Evolutionary conservation across 1,140 invertebrate species (phyloP), one percentile per base, ranked within the genome.

Genomic region (Drosophila trapezifrons): DNA sequence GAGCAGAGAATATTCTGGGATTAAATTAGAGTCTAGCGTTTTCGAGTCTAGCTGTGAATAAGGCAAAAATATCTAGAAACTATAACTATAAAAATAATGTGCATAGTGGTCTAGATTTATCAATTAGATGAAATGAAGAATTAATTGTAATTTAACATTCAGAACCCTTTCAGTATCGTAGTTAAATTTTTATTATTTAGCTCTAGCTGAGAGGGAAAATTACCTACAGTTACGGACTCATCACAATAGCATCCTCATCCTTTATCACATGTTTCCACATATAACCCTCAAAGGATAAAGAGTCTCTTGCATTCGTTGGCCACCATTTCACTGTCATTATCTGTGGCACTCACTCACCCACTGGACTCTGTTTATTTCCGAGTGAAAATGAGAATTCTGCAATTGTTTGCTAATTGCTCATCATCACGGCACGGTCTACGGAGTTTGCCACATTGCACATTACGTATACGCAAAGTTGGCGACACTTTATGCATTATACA

Each of bases 381-480:
- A 72, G 66, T 79, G 66, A 72, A 83, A 82, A 82, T 77, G 74
- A 76, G 82, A 86, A 82, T 73, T 72, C 64, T 79, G 79, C 63
- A 82, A 86, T 86, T 86, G 83, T 86, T 87, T 86, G 83, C 78
- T 89, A 86, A 86, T 89, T 86, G 84, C 83, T 86, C 83, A 85
- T 85, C 82, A 85, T 71, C 69, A 57, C 66, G 51, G 78, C 65
- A 86, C 57, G 73, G 66, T 70, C 76, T 65, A 54, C 43, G 49
- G 70, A 64, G 43, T 72, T 63, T 66, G 76, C 72, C 43, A 76
- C 78, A 65, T 63, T 66, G 59, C 62, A 79, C 63, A 87, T 87
- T 85, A 84, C 77, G 81, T 81, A 85, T 84, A 84, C 82, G 81
- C 82, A 76, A 76, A 80, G 66, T 80, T 85, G 74, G 73, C 66